Base-by-base conservation (phyloP, 2,113 vertebrate species). In the Hippopotamus amphibius region DNA sequence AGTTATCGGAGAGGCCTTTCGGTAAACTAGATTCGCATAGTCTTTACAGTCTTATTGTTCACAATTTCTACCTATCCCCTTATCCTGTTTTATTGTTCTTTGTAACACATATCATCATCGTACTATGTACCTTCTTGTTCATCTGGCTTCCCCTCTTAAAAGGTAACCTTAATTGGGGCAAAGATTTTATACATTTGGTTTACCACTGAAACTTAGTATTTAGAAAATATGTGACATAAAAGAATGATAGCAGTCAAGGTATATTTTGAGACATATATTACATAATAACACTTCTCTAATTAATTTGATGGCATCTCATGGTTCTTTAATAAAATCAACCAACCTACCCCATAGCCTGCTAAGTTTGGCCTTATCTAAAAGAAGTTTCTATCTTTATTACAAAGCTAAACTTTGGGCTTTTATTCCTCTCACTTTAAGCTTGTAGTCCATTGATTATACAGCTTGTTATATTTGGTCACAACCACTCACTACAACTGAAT, bases 161-260 rank as follows among this genome's bases (percentile, higher is more conserved):
- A 61, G 65, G 12, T 83, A 72, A 86, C 48, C 30, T 63, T 94
- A 69, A 57, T 41, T 65, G 68, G 6, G 22, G 16, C 46, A 90
- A 43, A 69, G 3, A 74, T 74, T 93, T 92, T 55, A 37, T 68
- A n/a, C 21, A 19, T 94, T 92, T 93, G 9, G 6, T 61, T 84
- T 82, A 30, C 17, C 53, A 37, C 19, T 88, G 43, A 88, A 90
- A 80, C 22, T 6, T 80, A 69, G 0, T 84, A 74, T 65, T 19
- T 65, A 84, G 16, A 80, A 95, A 90, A 66, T 59, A 74, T 50
- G n/a, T 85, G 37, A 72, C 12, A 66, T 76, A 80, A 77, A 95
- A 77, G 19, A 72, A 68, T 57, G 4, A 26, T 55, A 55, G 24
- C 43, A 83, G 41, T 68, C 48, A 55, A 63, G 12, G 50, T 10